Evolutionary conservation across 23 tunicate species (phyloP).

Genomic region (Pegea sp.): DNA sequence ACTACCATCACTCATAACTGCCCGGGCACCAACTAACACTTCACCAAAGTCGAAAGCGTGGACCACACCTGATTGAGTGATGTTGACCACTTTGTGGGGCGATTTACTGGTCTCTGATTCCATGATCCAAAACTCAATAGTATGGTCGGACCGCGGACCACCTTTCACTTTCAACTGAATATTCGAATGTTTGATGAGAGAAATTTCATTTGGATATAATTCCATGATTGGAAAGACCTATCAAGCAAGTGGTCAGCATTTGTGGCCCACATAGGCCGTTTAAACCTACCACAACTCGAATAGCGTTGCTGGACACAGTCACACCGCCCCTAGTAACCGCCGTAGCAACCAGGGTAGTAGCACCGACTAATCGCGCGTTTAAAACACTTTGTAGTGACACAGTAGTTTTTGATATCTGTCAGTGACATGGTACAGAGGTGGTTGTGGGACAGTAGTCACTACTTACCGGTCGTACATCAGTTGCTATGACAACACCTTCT

Average conservation of each 20-base stretch:
- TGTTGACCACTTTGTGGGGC: conserved; percentile 5
- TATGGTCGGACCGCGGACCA: conserved; percentile 38
- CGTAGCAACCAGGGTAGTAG: conserved; percentile 16
- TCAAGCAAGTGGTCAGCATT: neutral
- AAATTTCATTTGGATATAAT: conserved; percentile 15
- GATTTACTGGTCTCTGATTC: neutral
- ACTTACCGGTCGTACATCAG: neutral
- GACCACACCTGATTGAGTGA: conserved; percentile 30
- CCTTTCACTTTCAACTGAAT: conserved; percentile 16
- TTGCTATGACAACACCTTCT: neutral
- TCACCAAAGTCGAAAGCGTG: conserved; percentile 10
- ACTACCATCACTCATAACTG: conserved; percentile 30
- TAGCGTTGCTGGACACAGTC: conserved; percentile 9
- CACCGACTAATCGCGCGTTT: conserved; percentile 13
- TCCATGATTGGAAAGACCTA: conserved; percentile 30
- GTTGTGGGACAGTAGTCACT: no score
- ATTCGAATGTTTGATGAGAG: conserved; percentile 16
- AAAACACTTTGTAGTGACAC: conserved; percentile 6
- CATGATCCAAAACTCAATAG: conserved; percentile 9
- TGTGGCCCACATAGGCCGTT: neutral
- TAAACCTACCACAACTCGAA: conserved; percentile 23
- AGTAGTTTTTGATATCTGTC: neutral
- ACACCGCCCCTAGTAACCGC: conserved; percentile 7
- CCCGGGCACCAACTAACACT: conserved; percentile 11
- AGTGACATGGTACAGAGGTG: no score